Percentiles rank a stretch among this genome's conserved stretches.
Conservation (phyloP, 2,797 vertebrate species). For the Schizopygopsis pylzovi region DNA sequence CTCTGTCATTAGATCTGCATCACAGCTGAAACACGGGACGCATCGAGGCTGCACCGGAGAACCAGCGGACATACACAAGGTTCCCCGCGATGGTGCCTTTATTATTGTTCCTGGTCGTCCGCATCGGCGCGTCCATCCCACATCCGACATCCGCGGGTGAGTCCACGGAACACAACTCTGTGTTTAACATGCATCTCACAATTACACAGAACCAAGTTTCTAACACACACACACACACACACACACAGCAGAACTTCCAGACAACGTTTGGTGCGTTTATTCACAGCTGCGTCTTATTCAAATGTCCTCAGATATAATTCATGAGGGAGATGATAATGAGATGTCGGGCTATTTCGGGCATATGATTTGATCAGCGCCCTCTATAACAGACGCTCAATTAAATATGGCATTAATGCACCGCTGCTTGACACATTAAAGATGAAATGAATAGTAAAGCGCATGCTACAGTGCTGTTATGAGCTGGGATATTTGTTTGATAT, state of each 20-base stretch:
- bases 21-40: neutral
- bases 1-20: neutral
- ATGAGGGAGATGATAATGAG: conserved; percentile 31
- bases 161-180: conserved; percentile 35
- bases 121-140: conserved; percentile 58
- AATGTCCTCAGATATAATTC: conserved; percentile 35
- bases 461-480: neutral
- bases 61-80: conserved; percentile 1
- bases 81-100: conserved; percentile 51
- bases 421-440: neutral
- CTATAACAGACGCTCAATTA: conserved; percentile 3
- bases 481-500: conserved; percentile 9
- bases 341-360: conserved; percentile 19
- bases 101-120: conserved; percentile 53
- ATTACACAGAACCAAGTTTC: conserved; percentile 2
- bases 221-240: neutral
- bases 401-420: neutral
- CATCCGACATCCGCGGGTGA: conserved; percentile 58
- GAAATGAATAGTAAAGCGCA: neutral
- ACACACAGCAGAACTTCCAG: neutral
- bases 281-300: conserved; percentile 18
- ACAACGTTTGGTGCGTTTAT: conserved; percentile 1
- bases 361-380: conserved; percentile 28
- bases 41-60: conserved; percentile 13
- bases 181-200: neutral